Evolutionary conservation across 1,140 invertebrate genomes (phyloP).

Genomic region (Pseudomyrmex gracilis): DNA sequence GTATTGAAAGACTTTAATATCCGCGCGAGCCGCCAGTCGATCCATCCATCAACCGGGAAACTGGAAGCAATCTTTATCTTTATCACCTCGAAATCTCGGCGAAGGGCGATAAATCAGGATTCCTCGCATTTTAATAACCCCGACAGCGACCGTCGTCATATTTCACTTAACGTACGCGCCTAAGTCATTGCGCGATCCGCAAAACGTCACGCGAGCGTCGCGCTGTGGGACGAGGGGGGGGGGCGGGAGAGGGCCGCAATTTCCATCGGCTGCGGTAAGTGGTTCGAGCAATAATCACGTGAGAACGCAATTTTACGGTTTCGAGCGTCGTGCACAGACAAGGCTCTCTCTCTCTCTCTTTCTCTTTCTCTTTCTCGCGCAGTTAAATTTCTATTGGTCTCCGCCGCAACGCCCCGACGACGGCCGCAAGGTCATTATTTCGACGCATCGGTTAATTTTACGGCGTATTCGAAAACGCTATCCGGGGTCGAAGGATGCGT

Average conservation of each 20-base stretch:
- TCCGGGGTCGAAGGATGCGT: slow-evolving; percentile 29
- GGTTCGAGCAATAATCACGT: slow-evolving; percentile 61
- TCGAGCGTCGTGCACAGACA: slow-evolving; percentile 22
- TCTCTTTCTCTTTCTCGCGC: background rate
- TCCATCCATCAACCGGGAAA: slow-evolving; percentile 13
- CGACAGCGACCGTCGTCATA: slow-evolving; percentile 42
- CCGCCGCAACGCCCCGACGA: slow-evolving; percentile 12
- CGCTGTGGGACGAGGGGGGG: background rate
- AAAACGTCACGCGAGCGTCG: slow-evolving; percentile 48
- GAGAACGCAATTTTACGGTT: slow-evolving; percentile 63
- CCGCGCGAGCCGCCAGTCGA: background rate
- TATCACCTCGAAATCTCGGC: slow-evolving; percentile 39
- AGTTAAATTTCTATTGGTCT: slow-evolving; percentile 61
- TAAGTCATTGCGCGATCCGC: slow-evolving; percentile 46
- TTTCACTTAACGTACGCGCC: slow-evolving; percentile 45
- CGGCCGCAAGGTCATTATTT: slow-evolving; percentile 50
- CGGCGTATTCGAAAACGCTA: slow-evolving; percentile 43
- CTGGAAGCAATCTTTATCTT: slow-evolving; percentile 16
- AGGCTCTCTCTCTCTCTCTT: background rate
- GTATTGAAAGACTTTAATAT: slow-evolving; percentile 28
- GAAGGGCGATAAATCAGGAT: slow-evolving; percentile 42
- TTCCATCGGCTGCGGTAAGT: slow-evolving; percentile 62
- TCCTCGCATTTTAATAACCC: slow-evolving; percentile 58
- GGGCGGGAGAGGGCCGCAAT: too few species aligned
- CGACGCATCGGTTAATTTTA: slow-evolving; percentile 56